These are phyloP conservation scores for Peromyscus polionotus DNA, from an alignment of 2,113 vertebrate species.

Conservation along the genomic window DNA sequence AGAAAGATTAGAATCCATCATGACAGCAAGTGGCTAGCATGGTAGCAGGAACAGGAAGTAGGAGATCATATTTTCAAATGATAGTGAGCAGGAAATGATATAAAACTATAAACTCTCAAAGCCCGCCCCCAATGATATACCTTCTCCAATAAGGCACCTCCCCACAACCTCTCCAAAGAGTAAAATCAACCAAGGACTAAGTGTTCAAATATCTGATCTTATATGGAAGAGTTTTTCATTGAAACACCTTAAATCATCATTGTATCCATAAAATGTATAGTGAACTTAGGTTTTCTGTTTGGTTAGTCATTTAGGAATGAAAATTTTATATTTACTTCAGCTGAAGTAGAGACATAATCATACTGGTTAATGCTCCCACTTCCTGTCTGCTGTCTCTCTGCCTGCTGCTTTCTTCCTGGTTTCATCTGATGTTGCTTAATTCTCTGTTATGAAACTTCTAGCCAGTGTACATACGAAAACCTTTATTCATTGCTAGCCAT, in stretches of 20 bases:
- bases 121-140: background rate
- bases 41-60: background rate
- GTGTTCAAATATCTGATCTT: background rate
- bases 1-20: background rate
- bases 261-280: background rate
- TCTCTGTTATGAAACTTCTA: background rate
- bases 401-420: constrained; percentile 22
- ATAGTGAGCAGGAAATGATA: background rate
- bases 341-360: background rate
- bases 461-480: background rate
- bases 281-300: background rate
- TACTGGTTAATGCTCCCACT: background rate
- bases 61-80: background rate
- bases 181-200: background rate
- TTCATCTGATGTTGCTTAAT: constrained; percentile 49
- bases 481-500: background rate
- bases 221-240: background rate
- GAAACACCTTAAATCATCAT: background rate
- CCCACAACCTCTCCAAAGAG: background rate
- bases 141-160: background rate
- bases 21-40: background rate
- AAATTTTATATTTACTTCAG: background rate
- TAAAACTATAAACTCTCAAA: background rate
- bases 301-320: background rate
- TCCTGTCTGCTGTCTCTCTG: background rate